These are phyloP conservation scores for Incurvaria masculella DNA, from an alignment of 2,888 invertebrate genomes.

Conservation along the genomic window DNA sequence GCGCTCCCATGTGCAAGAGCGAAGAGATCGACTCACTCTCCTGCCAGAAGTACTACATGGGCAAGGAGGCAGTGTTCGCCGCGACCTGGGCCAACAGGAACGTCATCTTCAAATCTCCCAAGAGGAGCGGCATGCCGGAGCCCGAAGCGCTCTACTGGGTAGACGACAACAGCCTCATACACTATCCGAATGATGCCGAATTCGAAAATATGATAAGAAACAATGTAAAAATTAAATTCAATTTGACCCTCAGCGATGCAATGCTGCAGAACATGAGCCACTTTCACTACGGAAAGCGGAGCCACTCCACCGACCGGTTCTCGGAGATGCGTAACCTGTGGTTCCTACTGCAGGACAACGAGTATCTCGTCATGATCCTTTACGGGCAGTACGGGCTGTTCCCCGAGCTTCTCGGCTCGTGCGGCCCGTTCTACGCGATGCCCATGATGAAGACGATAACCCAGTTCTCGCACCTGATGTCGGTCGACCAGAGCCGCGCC, in stretches of 20 bases:
- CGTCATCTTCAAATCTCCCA: slow-evolving; percentile 57
- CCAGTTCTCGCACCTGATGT: slow-evolving; percentile 47
- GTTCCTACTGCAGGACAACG: slow-evolving; percentile 63
- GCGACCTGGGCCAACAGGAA: slow-evolving; percentile 56
- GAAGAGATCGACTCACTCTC: slow-evolving; percentile 51
- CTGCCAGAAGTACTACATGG: slow-evolving; percentile 59
- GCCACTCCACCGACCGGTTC: slow-evolving; percentile 29
- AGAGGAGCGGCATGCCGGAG: slow-evolving; percentile 28
- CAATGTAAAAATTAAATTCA: slow-evolving; percentile 49
- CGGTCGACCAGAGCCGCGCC: slow-evolving; percentile 47
- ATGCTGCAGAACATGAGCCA: slow-evolving; percentile 43
- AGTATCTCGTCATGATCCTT: slow-evolving; percentile 59
- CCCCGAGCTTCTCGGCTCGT: slow-evolving; percentile 63
- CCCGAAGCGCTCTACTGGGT: slow-evolving; percentile 39
- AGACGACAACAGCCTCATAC: slow-evolving; percentile 36
- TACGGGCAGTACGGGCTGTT: slow-evolving; percentile 60
- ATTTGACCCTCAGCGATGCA: slow-evolving; percentile 46
- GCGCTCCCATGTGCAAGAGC: slow-evolving; percentile 57
- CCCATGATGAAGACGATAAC: slow-evolving; percentile 59
- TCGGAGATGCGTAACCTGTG: slow-evolving; percentile 61
- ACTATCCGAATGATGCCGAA: slow-evolving; percentile 51
- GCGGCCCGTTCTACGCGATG: slow-evolving; percentile 64
- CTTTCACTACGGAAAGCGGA: slow-evolving; percentile 40
- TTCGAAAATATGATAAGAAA: slow-evolving; percentile 50
- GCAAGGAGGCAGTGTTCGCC: slow-evolving; percentile 60